phyloP scores from a whole-genome alignment of 2,888 invertebrate species.

The Clistopyga incitator region DNA sequence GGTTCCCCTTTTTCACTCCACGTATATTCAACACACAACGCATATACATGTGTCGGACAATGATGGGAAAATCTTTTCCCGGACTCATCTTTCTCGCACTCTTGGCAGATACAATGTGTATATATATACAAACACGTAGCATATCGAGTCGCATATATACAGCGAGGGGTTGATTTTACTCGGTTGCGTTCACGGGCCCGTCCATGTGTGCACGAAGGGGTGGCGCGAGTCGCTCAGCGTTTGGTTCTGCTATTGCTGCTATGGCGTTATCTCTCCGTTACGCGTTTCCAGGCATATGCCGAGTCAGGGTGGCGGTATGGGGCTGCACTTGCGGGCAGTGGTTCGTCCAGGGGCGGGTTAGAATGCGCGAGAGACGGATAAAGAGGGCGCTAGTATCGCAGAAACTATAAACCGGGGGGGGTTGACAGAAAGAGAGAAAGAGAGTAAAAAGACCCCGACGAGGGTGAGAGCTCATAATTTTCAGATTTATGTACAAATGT shows the following conservation, averaged over 20 bases:
- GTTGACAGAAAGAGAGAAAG: conserved; percentile 18
- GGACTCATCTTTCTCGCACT: conserved; percentile 47
- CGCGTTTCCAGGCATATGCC: conserved; percentile 83
- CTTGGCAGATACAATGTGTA: background rate
- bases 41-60: conserved; percentile 16
- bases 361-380: conserved; percentile 52
- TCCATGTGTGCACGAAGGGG: conserved; percentile 70
- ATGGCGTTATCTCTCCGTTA: conserved; percentile 82
- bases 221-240: conserved; percentile 58
- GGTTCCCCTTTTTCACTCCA: conserved; percentile 38
- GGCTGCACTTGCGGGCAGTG: conserved; percentile 64
- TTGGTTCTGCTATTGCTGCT: conserved; percentile 72
- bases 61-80: conserved; percentile 60
- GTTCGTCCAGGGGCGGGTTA: conserved; percentile 52
- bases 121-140: background rate
- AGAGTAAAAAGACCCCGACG: conserved; percentile 36
- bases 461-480: conserved; percentile 80
- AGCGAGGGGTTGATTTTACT: conserved; percentile 64
- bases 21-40: background rate
- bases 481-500: conserved; percentile 84
- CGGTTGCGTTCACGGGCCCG: conserved; percentile 57
- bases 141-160: conserved; percentile 39
- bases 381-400: conserved; percentile 47
- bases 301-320: conserved; percentile 56
- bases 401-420: conserved; percentile 60